Conservation (phyloP, 2,113 vertebrate genomes). For the Heteronetta atricapilla region DNA sequence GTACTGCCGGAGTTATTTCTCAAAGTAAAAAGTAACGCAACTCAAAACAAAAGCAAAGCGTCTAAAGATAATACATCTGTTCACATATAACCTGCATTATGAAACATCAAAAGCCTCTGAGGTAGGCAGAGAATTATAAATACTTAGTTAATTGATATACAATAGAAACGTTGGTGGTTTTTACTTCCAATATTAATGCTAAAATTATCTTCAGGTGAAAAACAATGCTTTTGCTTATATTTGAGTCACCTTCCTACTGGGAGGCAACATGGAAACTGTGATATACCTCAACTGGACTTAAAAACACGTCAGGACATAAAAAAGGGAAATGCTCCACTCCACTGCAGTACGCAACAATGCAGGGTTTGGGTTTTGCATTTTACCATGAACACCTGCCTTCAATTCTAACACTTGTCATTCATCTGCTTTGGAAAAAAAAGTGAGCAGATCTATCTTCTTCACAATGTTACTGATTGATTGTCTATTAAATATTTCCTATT, state of each 20-base stretch:
- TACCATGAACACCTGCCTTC: neutral
- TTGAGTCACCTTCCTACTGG: neutral
- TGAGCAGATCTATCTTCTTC: neutral
- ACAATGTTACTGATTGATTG: neutral
- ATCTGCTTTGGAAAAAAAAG: neutral
- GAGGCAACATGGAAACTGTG: neutral
- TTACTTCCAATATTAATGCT: neutral
- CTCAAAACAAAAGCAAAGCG: neutral
- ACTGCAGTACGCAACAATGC: neutral
- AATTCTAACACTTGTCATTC: neutral
- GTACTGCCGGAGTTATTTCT: neutral
- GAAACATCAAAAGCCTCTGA: neutral
- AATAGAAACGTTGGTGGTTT: neutral
- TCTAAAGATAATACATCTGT: neutral
- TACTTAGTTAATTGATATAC: neutral
- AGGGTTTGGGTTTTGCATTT: neutral
- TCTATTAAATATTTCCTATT: neutral
- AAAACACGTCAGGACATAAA: neutral
- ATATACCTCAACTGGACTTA: neutral
- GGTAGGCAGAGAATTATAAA: neutral
- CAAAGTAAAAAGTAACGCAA: neutral
- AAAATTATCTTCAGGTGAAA: neutral
- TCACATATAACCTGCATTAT: neutral
- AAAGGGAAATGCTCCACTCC: neutral
- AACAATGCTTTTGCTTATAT: neutral